Evolutionary conservation across 2,113 vertebrate species (phyloP), one percentile per base, ranked within the genome.

Genomic region (Tichodroma muraria): DNA sequence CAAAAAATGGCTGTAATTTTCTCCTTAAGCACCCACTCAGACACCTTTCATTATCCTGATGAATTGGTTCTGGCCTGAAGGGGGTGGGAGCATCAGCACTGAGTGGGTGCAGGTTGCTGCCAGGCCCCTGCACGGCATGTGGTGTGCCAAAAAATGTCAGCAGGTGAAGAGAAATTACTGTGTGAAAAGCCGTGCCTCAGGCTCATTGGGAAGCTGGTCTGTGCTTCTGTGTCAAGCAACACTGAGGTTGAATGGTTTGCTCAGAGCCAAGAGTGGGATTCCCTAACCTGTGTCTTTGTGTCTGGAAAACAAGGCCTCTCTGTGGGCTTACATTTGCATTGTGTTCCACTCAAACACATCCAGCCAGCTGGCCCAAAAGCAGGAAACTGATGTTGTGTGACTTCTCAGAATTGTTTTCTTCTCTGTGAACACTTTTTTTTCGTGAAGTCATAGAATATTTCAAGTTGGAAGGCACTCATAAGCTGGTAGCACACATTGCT

Each of bases 191-290:
- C 21, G 15, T 65, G 38, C 57, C 66, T 70, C 4, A 1, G n/a
- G 59, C 68, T 61, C 35, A 42, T 45, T 27, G 15, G 35, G 59
- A 80, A 42, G 21, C 38, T 47, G 75, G 14, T 73, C 54, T 61
- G 25, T 42, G 24, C 52, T 70, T 22, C 69, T 27, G 16, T 56
- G 30, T 73, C 60, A 49, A 57, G 28, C 28, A 57, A 10, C 28
- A 21, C 10, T 0, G 5, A 77, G 22, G 47, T 0, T 30, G 76
- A 89, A 53, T 0, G 0, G 7, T 65, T 88, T 69, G 54, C 47
- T 54, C 15, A 37, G 59, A 59, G 47, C 42, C 25, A 24, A 59
- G 60, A 44, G 38, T 6, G 33, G 40, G 65, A 66, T 73, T 88
- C 73, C 61, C 37, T 49, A 64, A 81, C 84, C 45, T 12, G 22